Percentiles rank a stretch among this genome's conserved stretches.
Evolutionary conservation across 2,797 vertebrate species (phyloP).

Genomic region (Parotocinclus haroldoi): DNA sequence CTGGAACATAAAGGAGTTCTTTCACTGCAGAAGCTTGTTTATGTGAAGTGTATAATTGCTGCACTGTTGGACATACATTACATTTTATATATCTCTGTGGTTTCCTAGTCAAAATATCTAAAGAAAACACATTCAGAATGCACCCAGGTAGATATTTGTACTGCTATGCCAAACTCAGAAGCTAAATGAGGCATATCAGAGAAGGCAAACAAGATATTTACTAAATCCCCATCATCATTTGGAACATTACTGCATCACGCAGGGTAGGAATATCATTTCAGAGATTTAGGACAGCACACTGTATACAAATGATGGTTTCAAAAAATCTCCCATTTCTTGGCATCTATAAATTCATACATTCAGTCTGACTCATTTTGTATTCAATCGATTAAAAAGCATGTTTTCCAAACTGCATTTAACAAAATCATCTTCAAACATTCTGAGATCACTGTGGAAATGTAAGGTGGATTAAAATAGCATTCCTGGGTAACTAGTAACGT

Average conservation of each 20-base stretch:
- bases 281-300: constrained; percentile 61
- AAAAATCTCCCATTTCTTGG: constrained; percentile 70
- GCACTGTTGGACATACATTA: constrained; percentile 74
- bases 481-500: constrained; percentile 44
- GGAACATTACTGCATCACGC: constrained; percentile 58
- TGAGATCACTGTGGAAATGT: constrained; percentile 51
- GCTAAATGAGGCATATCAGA: constrained; percentile 71
- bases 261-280: constrained; percentile 64
- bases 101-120: constrained; percentile 70
- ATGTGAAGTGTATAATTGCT: constrained; percentile 72
- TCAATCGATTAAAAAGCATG: constrained; percentile 52
- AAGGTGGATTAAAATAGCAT: constrained; percentile 57
- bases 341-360: constrained; percentile 53
- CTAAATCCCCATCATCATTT: constrained; percentile 68
- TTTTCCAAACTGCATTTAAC: constrained; percentile 32
- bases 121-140: constrained; percentile 69
- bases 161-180: constrained; percentile 71
- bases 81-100: constrained; percentile 71
- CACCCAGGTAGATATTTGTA: constrained; percentile 73
- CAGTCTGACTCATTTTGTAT: constrained; percentile 53
- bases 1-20: constrained; percentile 62
- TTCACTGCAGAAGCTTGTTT: constrained; percentile 62
- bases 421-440: constrained; percentile 42
- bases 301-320: constrained; percentile 67
- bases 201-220: constrained; percentile 69